Evolutionary conservation across 2,797 vertebrate genomes (phyloP), one percentile per base, ranked within the genome.

Genomic region (Muscicapa comitata): DNA sequence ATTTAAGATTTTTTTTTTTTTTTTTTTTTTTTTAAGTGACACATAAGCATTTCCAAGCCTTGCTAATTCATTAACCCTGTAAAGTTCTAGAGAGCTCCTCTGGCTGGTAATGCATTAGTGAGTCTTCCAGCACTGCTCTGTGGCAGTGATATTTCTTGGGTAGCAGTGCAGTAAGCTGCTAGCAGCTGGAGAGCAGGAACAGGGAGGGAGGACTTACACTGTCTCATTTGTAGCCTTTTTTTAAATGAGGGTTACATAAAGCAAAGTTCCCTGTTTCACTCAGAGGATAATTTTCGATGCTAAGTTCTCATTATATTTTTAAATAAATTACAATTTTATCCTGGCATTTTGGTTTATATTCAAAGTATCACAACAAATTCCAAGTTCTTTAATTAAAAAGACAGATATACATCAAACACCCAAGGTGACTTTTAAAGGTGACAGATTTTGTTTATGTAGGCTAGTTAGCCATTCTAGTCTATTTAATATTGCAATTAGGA

Each of bases 1-100:
- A 97, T 95, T 88, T 96, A 97, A 97, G 96, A 96, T 15, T 19
- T 21, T 23, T 57, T 45, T 29, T 29, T 14, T 23, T 8, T 45
- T 14, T 38, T 53, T 24, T 37, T 45, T 45, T 29, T 19, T 18
- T 11, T 45, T 14, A n/a, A 7, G 6, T 38, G 14, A 62, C 11
- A 16, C 93, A 85, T 86, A 84, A 94, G 82, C 61, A 51, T 86
- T 51, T 91, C 23, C 25, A 79, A 87, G 42, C 85, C 82, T 88
- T 96, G 62, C 42, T 96, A 95, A 96, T 96, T 97, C 82, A 88
- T 97, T 97, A 97, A 84, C 33, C 85, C 31, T 48, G 71, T 96
- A 92, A 65, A 62, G 92, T 97, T 97, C 86, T 78, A 55, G 70
- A 94, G 12, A 58, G 37, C 24, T 97, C 38, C 2, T 0, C 35